Evolutionary conservation across 2,888 invertebrate species (phyloP).

Genomic region (Drosophila multiciliata): DNA sequence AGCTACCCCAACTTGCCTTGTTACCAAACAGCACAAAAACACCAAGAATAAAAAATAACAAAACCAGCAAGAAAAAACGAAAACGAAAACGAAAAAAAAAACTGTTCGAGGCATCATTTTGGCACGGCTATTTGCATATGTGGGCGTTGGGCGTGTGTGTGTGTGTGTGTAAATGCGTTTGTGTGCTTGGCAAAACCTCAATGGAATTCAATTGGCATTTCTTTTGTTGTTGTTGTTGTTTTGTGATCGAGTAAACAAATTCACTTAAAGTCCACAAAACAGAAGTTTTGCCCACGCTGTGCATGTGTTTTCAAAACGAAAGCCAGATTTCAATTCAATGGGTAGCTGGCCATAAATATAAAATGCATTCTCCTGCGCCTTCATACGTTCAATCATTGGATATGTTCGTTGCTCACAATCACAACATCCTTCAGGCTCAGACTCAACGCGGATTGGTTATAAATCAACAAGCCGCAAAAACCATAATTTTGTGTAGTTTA

Average conservation of each 20-base stretch:
- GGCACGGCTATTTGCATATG: conserved; percentile 75
- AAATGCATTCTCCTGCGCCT: conserved; percentile 50
- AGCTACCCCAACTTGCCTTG: conserved; percentile 19
- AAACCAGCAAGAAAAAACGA: conserved; percentile 2
- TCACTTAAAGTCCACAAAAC: conserved; percentile 70
- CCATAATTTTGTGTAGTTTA: conserved; percentile 22
- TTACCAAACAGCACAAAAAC: conserved; percentile 7
- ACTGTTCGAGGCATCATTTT: conserved; percentile 56
- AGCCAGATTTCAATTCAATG: conserved; percentile 45
- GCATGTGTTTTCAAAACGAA: conserved; percentile 44
- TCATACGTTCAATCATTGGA: conserved; percentile 50
- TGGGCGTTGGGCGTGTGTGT: conserved; percentile 47
- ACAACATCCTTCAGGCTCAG: not conserved
- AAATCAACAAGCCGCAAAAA: not conserved
- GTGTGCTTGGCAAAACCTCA: conserved; percentile 55
- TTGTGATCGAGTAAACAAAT: conserved; percentile 74
- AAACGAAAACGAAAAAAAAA: not conserved
- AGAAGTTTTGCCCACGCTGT: conserved; percentile 57
- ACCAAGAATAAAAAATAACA: not conserved
- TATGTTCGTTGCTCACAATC: conserved; percentile 1
- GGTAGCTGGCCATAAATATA: conserved; percentile 55
- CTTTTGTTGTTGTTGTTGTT: conserved; percentile 37
- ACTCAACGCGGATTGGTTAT: not conserved
- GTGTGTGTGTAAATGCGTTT: not conserved
- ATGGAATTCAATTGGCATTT: conserved; percentile 76